Conservation (phyloP, 2,797 vertebrate species). For the Arctocebus calabarensis region DNA sequence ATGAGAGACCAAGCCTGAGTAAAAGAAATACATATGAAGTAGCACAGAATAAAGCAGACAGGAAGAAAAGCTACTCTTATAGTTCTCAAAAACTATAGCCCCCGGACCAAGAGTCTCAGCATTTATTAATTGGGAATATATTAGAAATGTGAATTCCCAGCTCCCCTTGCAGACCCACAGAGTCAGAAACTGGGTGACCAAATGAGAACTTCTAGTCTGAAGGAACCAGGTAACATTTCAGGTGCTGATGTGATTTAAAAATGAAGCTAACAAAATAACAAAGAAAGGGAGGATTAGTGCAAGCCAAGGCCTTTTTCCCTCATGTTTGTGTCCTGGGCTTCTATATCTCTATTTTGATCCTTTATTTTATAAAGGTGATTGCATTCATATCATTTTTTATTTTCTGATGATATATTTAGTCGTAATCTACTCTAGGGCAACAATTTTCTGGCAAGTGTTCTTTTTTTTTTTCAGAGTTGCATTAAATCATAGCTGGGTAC, state of each 20-base stretch:
- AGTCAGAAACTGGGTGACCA: neutral
- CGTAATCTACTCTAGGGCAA: neutral
- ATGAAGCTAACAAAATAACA: neutral
- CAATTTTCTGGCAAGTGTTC: neutral
- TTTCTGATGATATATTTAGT: neutral
- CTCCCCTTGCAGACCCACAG: neutral
- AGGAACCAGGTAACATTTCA: neutral
- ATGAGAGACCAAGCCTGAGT: neutral
- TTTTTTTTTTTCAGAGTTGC: neutral
- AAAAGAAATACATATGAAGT: neutral
- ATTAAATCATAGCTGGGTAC: too few relatives aligned
- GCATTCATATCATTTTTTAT: neutral
- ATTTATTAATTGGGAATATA: neutral
- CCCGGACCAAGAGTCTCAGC: neutral
- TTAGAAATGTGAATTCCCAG: neutral
- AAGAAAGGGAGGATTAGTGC: neutral
- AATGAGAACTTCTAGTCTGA: neutral
- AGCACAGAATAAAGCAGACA: neutral
- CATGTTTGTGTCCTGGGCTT: neutral
- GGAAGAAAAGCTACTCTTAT: neutral
- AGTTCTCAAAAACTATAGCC: neutral
- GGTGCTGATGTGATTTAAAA: neutral
- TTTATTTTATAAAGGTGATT: neutral
- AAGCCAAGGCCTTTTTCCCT: neutral
- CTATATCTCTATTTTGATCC: neutral